Evolutionary conservation across 1,140 invertebrate species (phyloP), one percentile per base, ranked within the genome.

Genomic region (Drosophila cardini): DNA sequence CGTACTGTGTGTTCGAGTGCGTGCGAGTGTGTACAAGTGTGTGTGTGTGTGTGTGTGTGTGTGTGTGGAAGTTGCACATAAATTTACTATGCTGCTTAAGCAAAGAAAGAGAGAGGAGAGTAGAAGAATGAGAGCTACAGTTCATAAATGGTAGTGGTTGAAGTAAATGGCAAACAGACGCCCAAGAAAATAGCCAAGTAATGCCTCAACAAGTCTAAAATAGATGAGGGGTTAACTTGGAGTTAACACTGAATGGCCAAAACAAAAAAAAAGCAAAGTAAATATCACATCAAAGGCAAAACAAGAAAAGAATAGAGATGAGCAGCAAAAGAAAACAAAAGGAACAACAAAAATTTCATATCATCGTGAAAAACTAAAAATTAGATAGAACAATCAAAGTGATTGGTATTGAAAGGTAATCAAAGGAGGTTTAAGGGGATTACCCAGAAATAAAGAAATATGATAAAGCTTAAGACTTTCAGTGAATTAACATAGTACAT

Each of bases 71-170:
- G 64, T 80, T 85, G 72, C 79, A 82, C 75, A 86, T 82, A 86
- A 82, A 87, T 86, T 86, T 86, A 70, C 78, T 82, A 76, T 79
- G 78, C 69, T 46, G 70, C 77, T 76, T 72, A 76, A 72, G 67
- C 11, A 57, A 26, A 46, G 1, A 32, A 46, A 21, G 2, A 16
- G 38, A 9, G 16, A 8, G 40, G 21, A 26, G 21, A 26, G 21
- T 26, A 43, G 38, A 15, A 4, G 18, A 43, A 11, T 11, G 7
- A 62, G 57, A 38, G 30, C 21, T 13, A 42, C 8, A 34, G 43
- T 40, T 68, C 32, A 58, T 58, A 58, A 69, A 45, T 69, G 72
- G 55, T 60, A 76, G 76, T 80, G 60, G 78, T 42, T 64, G 10
- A 6, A 32, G 32, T 71, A 72, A 64, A 64, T 64, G 60, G 61